phyloP scores from a whole-genome alignment of 2,797 vertebrate genomes.

The Myotis findleyi region DNA sequence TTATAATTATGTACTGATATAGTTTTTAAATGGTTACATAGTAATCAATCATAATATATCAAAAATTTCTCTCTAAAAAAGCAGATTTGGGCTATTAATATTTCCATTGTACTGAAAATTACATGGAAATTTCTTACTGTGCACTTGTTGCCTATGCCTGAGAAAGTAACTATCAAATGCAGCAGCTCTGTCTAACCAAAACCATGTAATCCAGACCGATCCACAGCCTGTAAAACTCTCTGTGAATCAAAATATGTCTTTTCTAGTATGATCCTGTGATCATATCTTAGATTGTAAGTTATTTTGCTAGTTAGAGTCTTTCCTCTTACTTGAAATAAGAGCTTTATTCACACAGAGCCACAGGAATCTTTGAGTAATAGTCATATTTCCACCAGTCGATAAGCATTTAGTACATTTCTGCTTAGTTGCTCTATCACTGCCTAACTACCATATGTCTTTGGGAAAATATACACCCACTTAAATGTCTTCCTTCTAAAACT shows the following conservation, averaged over 20 bases:
- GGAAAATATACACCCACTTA: neutral
- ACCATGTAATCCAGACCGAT: neutral
- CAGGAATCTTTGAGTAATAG: neutral
- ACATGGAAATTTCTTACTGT: neutral
- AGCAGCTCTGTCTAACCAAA: neutral
- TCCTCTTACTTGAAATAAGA: neutral
- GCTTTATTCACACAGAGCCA: neutral
- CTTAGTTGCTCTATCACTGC: neutral
- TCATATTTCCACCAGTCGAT: neutral
- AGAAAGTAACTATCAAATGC: neutral
- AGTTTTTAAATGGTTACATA: neutral
- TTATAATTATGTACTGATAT: neutral
- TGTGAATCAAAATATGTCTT: neutral
- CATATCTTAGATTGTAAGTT: neutral
- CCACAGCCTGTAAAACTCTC: neutral
- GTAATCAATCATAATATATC: neutral
- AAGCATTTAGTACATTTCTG: neutral
- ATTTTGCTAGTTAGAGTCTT: neutral
- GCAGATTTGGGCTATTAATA: neutral
- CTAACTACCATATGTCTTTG: neutral
- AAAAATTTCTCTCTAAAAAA: neutral
- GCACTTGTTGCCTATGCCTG: neutral
- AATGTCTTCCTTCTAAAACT: neutral
- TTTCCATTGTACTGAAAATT: neutral
- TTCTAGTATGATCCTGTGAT: neutral